phyloP scores from a whole-genome alignment of 2,888 invertebrate genomes.

The Isoperla grammatica region DNA sequence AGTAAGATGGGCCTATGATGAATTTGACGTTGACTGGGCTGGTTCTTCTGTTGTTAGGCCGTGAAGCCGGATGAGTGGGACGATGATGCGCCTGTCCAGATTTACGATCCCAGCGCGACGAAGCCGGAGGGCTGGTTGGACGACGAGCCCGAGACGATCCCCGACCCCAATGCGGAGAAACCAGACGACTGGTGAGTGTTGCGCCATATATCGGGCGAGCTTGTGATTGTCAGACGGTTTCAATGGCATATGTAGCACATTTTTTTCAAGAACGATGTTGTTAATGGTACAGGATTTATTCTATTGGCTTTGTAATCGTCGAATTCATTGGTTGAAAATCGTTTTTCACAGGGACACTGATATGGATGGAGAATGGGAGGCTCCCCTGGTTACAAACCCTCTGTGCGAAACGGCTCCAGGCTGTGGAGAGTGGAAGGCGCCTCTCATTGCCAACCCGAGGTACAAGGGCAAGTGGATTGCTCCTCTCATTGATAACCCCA shows the following conservation, averaged over 20 bases:
- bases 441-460: conserved; percentile 78
- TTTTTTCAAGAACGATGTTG: too few relatives aligned
- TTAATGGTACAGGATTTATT: too few relatives aligned
- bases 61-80: conserved; percentile 96
- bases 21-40: too few relatives aligned
- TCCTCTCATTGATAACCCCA: conserved; percentile 84
- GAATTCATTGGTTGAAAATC: too few relatives aligned
- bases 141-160: conserved; percentile 77
- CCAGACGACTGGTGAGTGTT: conserved; percentile 79
- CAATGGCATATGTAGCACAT: too few relatives aligned
- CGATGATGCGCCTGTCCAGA: conserved; percentile 86
- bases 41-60: conserved; percentile 53
- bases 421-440: conserved; percentile 87
- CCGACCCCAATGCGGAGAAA: conserved; percentile 80
- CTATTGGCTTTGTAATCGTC: too few relatives aligned
- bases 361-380: conserved; percentile 99
- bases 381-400: conserved; percentile 88
- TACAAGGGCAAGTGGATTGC: conserved; percentile 94
- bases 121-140: conserved; percentile 93
- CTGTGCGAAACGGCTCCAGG: conserved; percentile 72
- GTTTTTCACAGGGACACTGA: conserved; percentile 70
- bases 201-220: too few relatives aligned
- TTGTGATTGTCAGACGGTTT: too few relatives aligned
- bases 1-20: too few relatives aligned
- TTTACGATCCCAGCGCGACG: conserved; percentile 74